A percentile compares a stretch with the other conserved stretches of the same genome.
Evolutionary conservation across 2,113 vertebrate species (phyloP).

Genomic region (Triplophysa siluroides): DNA sequence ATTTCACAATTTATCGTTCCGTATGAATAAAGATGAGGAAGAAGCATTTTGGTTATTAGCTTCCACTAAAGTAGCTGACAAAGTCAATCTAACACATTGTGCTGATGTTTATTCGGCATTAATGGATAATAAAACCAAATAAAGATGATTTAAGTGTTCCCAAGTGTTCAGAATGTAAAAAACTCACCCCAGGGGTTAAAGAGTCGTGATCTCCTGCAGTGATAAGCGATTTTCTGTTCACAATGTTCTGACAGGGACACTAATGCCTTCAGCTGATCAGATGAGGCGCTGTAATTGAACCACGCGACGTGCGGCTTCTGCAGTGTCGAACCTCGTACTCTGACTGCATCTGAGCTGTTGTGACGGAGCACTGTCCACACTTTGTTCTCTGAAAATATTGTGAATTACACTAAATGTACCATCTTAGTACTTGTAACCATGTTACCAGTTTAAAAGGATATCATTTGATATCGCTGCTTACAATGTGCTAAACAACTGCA

Average conservation of each 20-base stretch:
- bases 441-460: no score
- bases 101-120: neutral
- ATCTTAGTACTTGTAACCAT: no score
- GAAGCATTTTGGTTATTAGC: neutral
- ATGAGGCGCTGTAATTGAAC: slow-evolving; percentile 76
- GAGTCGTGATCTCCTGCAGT: slow-evolving; percentile 81
- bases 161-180: neutral
- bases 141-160: neutral
- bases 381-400: slow-evolving; percentile 74
- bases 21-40: neutral
- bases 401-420: neutral
- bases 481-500: no score
- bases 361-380: slow-evolving; percentile 82
- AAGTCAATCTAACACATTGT: neutral
- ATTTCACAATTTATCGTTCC: neutral
- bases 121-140: neutral
- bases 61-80: neutral
- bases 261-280: slow-evolving; percentile 79
- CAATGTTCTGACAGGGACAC: slow-evolving; percentile 78
- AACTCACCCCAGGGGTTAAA: slow-evolving; percentile 82
- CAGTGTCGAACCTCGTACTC: slow-evolving; percentile 63
- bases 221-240: slow-evolving; percentile 83
- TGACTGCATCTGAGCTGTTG: slow-evolving; percentile 76
- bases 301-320: slow-evolving; percentile 70
- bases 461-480: no score